These are phyloP conservation scores for Poeciliopsis presidionis DNA, from an alignment of 2,797 vertebrate species.

Conservation along the genomic window DNA sequence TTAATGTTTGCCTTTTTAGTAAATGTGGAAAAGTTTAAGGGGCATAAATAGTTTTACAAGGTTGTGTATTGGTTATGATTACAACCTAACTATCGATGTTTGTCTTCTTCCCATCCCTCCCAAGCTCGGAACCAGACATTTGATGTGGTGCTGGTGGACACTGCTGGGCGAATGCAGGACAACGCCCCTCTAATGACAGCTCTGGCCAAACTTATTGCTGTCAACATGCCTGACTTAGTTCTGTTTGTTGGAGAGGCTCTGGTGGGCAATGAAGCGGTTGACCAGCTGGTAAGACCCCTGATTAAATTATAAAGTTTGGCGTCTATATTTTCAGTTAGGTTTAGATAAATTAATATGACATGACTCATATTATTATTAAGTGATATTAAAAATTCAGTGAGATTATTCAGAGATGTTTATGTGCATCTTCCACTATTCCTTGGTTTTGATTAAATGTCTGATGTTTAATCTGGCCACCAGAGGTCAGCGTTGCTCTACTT, in stretches of 20 bases:
- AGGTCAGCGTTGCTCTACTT: slow-evolving; percentile 37
- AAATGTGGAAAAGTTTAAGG: not conserved
- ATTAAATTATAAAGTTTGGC: not conserved
- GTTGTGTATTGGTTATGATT: not conserved
- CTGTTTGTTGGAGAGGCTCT: slow-evolving; percentile 97
- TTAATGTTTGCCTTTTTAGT: not conserved
- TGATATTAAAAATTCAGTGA: not conserved
- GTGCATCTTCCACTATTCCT: not conserved
- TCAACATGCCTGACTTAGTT: slow-evolving; percentile 95
- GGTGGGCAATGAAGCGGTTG: slow-evolving; percentile 97
- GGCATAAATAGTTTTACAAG: not conserved
- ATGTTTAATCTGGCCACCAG: slow-evolving; percentile 35
- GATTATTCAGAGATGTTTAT: not conserved
- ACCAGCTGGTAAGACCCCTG: slow-evolving; percentile 90
- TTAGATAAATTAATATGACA: not conserved
- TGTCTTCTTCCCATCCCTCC: slow-evolving; percentile 8
- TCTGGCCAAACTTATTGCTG: slow-evolving; percentile 95
- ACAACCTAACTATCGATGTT: not conserved
- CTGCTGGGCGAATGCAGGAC: slow-evolving; percentile 98
- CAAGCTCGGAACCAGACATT: slow-evolving; percentile 94
- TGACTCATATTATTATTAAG: not conserved
- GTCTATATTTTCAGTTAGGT: not conserved
- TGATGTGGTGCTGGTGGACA: slow-evolving; percentile 98
- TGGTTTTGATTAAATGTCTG: not conserved
- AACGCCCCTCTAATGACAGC: slow-evolving; percentile 96